These are phyloP conservation scores for Esox lucius DNA, from an alignment of 2,797 vertebrate genomes.

Conservation along the genomic window DNA sequence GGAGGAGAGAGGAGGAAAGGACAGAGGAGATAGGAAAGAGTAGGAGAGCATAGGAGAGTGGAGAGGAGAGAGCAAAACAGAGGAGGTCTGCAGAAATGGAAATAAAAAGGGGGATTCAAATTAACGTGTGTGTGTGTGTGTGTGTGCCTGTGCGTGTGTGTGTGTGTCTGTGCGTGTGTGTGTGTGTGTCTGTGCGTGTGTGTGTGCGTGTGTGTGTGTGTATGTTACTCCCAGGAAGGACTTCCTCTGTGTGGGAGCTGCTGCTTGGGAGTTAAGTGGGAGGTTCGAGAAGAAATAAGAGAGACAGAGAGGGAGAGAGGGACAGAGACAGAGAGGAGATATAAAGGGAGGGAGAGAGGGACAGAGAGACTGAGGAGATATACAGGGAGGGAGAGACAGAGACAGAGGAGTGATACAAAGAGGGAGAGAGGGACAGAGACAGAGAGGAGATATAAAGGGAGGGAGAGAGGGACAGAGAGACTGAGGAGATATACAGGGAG, in stretches of 20 bases:
- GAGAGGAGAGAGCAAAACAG: conserved; percentile 61
- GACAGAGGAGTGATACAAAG: conserved; percentile 47
- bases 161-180: not conserved
- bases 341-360: conserved; percentile 31
- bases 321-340: conserved; percentile 19
- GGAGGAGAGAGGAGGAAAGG: conserved; percentile 52
- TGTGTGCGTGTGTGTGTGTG: conserved; percentile 19
- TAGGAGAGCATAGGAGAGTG: conserved; percentile 23
- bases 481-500: conserved; percentile 44
- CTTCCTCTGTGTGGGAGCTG: conserved; percentile 69
- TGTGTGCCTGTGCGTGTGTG: conserved; percentile 15
- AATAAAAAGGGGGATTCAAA: conserved; percentile 62
- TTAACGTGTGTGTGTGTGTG: conserved; percentile 60
- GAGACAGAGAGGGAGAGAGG: conserved; percentile 43
- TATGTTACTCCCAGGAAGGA: conserved; percentile 69
- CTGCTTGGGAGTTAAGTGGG: conserved; percentile 73
- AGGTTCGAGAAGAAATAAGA: conserved; percentile 32
- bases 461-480: too few species aligned
- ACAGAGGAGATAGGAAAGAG: conserved; percentile 57
- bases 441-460: too few species aligned
- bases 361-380: conserved; percentile 24
- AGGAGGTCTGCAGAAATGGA: conserved; percentile 76
- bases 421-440: conserved; percentile 12
- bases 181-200: conserved; percentile 19
- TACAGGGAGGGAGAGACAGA: conserved; percentile 38